Percentiles rank a stretch among this genome's conserved stretches.
Conservation (phyloP, 2,113 vertebrate genomes). For the Phasianus colchicus region DNA sequence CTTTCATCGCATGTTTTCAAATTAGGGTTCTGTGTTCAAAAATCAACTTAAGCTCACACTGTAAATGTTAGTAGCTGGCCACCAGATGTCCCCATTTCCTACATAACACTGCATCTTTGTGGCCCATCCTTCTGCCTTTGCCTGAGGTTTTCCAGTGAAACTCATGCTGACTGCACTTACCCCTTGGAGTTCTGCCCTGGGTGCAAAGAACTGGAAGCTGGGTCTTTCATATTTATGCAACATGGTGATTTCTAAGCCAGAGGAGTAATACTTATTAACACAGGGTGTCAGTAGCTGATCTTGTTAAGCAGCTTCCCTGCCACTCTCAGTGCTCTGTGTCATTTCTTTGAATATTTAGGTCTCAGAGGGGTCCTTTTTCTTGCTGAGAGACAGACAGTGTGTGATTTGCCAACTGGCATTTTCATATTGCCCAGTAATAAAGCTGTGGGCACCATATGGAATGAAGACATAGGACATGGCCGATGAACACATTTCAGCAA, state of each 20-base stretch:
- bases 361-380: not conserved
- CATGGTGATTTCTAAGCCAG: not conserved
- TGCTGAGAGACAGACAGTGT: not conserved
- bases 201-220: not conserved
- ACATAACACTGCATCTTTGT: not conserved
- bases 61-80: slow-evolving; percentile 22
- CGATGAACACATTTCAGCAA: not conserved
- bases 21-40: not conserved
- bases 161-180: accelerated
- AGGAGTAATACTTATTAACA: not conserved
- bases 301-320: not conserved
- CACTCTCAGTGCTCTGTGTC: not conserved
- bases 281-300: not conserved
- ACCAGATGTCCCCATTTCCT: slow-evolving; percentile 72
- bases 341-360: not conserved
- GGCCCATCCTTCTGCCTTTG: not conserved
- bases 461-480: not conserved
- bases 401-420: not conserved
- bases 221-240: not conserved
- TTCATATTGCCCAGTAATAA: not conserved
- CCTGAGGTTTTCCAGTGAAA: not conserved
- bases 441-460: not conserved
- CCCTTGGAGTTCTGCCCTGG: not conserved
- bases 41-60: not conserved
- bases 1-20: not conserved